Evolutionary conservation across 2,888 invertebrate genomes (phyloP).

Genomic region (Cenopis cana): DNA sequence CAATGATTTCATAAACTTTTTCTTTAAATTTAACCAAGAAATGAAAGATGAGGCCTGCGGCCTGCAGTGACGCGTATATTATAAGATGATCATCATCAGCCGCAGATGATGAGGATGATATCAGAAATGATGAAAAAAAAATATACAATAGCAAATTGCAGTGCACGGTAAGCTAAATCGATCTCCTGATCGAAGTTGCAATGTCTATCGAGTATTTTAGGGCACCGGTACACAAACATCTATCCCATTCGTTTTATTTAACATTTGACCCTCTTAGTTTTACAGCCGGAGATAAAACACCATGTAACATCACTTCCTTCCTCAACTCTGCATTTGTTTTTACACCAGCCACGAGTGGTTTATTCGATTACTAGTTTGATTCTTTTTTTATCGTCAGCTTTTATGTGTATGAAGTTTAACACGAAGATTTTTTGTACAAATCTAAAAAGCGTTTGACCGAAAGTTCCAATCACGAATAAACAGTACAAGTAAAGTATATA

Average conservation of each 20-base stretch:
- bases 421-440: neutral
- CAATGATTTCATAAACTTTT: too few species aligned
- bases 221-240: slow-evolving; percentile 3
- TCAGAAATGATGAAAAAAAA: too few species aligned
- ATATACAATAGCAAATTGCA: neutral
- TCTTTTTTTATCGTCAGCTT: slow-evolving; percentile 21
- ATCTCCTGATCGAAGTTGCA: neutral
- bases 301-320: slow-evolving; percentile 27
- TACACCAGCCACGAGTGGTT: slow-evolving; percentile 26
- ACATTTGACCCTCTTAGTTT: slow-evolving; percentile 43
- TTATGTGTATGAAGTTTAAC: neutral
- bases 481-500: too few species aligned
- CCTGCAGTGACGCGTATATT: too few species aligned
- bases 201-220: slow-evolving; percentile 4
- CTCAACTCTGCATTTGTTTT: slow-evolving; percentile 29
- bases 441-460: neutral
- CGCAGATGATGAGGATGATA: too few species aligned
- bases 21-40: too few species aligned
- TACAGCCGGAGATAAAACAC: slow-evolving; percentile 30
- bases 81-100: too few species aligned
- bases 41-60: too few species aligned
- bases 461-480: neutral
- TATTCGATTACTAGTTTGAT: slow-evolving; percentile 31
- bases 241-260: slow-evolving; percentile 13
- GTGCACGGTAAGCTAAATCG: neutral